A percentile compares a stretch with the other conserved stretches of the same genome.
Evolutionary conservation across 2,797 vertebrate genomes (phyloP).

Genomic region (Falco columbarius): DNA sequence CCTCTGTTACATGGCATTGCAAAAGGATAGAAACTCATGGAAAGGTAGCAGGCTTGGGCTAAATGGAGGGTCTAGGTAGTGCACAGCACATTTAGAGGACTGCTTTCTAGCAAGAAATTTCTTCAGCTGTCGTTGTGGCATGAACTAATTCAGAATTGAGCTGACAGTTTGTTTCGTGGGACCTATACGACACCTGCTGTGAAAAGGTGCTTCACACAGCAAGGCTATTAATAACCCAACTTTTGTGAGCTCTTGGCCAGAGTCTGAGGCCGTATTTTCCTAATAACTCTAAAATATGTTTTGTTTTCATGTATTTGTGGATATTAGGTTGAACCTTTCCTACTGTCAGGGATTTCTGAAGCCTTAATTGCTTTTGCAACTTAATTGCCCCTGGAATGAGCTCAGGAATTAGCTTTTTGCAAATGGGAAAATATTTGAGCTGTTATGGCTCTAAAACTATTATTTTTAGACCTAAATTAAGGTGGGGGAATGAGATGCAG

Average conservation of each 20-base stretch:
- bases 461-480: slow-evolving; percentile 65
- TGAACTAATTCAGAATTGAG: not conserved
- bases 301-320: slow-evolving; percentile 40
- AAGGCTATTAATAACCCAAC: slow-evolving; percentile 2
- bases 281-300: slow-evolving; percentile 37
- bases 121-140: not conserved
- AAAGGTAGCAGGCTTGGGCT: not conserved
- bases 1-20: not conserved
- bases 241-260: not conserved
- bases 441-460: slow-evolving; percentile 39
- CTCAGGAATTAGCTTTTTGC: slow-evolving; percentile 53
- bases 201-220: not conserved
- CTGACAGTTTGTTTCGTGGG: not conserved
- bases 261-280: not conserved
- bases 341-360: slow-evolving; percentile 45
- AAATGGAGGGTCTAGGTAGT: not conserved
- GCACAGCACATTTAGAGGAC: not conserved
- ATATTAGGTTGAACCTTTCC: slow-evolving; percentile 38
- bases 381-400: slow-evolving; percentile 62
- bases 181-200: not conserved
- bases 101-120: not conserved
- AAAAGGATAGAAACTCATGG: not conserved
- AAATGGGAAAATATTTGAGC: slow-evolving; percentile 55
- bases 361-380: slow-evolving; percentile 54
- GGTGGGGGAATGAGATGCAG: slow-evolving; percentile 48